phyloP scores from a whole-genome alignment of 2,888 invertebrate genomes.

The Salticus scenicus region DNA sequence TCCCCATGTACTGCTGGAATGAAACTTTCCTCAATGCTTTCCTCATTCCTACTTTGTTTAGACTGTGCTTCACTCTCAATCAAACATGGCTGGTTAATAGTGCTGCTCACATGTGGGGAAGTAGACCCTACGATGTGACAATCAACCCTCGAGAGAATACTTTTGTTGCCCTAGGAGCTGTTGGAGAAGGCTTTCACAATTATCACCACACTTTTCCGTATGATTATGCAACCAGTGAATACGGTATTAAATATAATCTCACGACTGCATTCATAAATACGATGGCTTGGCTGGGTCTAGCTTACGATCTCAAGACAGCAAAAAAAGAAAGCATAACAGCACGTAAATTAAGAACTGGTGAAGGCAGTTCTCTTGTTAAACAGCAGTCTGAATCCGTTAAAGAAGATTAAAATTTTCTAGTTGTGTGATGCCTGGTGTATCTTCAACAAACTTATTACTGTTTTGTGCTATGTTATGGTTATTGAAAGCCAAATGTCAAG shows the following conservation, averaged over 20 bases:
- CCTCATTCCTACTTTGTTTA: constrained; percentile 85
- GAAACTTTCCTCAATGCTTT: constrained; percentile 87
- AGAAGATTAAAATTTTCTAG: neutral
- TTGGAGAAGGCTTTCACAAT: constrained; percentile 74
- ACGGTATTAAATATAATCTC: constrained; percentile 75
- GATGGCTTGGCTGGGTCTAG: constrained; percentile 75
- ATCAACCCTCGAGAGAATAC: constrained; percentile 77
- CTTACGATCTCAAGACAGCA: constrained; percentile 75
- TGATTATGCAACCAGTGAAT: constrained; percentile 77
- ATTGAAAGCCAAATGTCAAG: no score
- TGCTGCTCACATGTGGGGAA: constrained; percentile 95
- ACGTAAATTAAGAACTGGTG: constrained; percentile 78
- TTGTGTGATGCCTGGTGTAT: no score
- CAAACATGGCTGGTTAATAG: constrained; percentile 97
- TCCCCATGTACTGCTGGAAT: constrained; percentile 89
- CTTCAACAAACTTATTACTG: no score
- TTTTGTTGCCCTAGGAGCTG: constrained; percentile 74
- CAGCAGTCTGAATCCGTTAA: neutral
- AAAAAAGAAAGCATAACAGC: constrained; percentile 73
- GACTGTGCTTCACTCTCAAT: constrained; percentile 90
- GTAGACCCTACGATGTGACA: constrained; percentile 90
- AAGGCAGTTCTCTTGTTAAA: constrained; percentile 74
- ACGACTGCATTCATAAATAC: constrained; percentile 77
- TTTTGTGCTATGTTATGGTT: no score
- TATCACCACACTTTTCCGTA: constrained; percentile 77